Percentiles rank a stretch among this genome's conserved stretches.
Conservation (phyloP, 2,797 vertebrate species). For the Brachyalestes nurse region DNA sequence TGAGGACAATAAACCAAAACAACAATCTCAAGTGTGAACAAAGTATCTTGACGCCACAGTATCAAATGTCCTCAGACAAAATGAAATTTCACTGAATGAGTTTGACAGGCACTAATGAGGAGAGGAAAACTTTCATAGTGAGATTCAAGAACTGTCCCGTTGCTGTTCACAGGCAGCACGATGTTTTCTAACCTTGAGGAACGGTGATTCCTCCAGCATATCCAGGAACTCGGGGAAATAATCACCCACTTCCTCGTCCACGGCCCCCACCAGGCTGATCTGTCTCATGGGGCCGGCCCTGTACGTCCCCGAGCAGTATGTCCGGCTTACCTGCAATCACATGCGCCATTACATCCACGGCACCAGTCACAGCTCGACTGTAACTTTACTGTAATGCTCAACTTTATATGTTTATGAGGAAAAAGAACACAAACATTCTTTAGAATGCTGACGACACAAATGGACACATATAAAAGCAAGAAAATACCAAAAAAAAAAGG, state of each 20-base stretch:
- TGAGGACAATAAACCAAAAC: background rate
- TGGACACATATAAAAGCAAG: no score
- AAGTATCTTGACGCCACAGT: no score
- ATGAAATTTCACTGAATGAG: background rate
- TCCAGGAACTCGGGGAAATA: slow-evolving; percentile 98
- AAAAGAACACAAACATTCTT: no score
- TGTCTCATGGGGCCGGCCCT: slow-evolving; percentile 97
- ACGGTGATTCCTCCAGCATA: slow-evolving; percentile 98
- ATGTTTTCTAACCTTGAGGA: slow-evolving; percentile 86
- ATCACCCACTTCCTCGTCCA: slow-evolving; percentile 97
- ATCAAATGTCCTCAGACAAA: background rate
- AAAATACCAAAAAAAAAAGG: no score
- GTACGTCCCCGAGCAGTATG: slow-evolving; percentile 96
- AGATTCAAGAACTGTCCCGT: background rate
- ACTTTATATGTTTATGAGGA: background rate
- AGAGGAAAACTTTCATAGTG: background rate
- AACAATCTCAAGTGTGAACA: background rate
- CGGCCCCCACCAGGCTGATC: slow-evolving; percentile 97
- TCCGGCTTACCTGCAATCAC: slow-evolving; percentile 87
- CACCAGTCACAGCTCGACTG: background rate
- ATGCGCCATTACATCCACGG: background rate
- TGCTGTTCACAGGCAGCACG: background rate
- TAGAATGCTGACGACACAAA: no score
- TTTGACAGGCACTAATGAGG: background rate
- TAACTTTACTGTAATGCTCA: background rate